Percentiles rank a stretch among this genome's conserved stretches.
Evolutionary conservation across 2,113 vertebrate genomes (phyloP).

Genomic region (Ctenodactylus gundi): DNA sequence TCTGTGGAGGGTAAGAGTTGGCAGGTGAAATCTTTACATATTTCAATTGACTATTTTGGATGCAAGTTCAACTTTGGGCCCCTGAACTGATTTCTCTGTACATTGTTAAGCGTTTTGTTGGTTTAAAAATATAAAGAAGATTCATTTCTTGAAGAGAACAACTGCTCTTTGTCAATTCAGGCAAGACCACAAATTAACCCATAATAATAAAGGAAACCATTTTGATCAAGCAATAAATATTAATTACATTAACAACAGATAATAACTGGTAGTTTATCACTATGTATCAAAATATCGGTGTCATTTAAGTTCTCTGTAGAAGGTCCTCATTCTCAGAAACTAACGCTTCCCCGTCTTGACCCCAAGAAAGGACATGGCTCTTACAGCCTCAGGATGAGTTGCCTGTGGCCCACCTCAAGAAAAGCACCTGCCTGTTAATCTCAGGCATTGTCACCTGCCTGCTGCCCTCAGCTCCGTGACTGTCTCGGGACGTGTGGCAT

Average conservation of each 20-base stretch:
- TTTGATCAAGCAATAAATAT: background rate
- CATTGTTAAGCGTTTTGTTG: background rate
- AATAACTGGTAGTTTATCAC: background rate
- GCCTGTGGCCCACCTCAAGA: too few relatives aligned
- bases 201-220: background rate
- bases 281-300: background rate
- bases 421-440: too few relatives aligned
- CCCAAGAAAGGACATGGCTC: too few relatives aligned
- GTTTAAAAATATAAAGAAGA: background rate
- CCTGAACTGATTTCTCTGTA: background rate
- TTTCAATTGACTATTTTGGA: background rate
- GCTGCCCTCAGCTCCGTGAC: too few relatives aligned
- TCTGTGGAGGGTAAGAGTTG: too few relatives aligned
- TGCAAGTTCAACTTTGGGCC: background rate
- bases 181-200: background rate
- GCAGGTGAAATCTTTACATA: background rate
- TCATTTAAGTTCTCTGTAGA: background rate
- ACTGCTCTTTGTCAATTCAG: background rate
- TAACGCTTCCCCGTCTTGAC: too few relatives aligned
- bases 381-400: too few relatives aligned
- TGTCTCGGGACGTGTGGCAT: too few relatives aligned
- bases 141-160: background rate
- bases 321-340: background rate
- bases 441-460: too few relatives aligned
- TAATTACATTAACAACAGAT: background rate